Conservation (phyloP, 2,888 invertebrate species). For the Agrilus biguttatus region DNA sequence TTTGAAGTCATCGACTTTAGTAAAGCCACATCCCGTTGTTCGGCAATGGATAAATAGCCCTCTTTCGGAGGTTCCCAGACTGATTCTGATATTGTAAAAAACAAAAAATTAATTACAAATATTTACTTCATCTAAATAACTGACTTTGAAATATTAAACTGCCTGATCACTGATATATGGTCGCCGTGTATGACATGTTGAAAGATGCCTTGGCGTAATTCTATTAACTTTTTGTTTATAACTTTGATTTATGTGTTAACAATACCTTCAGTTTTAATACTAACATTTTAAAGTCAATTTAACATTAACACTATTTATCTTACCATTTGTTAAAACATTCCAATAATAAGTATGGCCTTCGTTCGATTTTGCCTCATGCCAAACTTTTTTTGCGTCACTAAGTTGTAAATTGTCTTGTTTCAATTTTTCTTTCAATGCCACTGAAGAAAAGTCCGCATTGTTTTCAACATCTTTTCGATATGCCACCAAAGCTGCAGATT, state of each 20-base stretch:
- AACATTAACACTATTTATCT: conserved; percentile 2
- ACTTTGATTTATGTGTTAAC: no score
- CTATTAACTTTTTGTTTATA: no score
- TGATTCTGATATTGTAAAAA: conserved; percentile 42
- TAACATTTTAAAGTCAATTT: neutral
- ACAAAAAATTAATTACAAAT: no score
- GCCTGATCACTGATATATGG: no score
- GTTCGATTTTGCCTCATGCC: conserved; percentile 67
- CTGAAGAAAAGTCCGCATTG: conserved; percentile 48
- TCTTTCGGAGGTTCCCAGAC: conserved; percentile 62
- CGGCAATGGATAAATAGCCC: conserved; percentile 51
- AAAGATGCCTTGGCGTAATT: no score
- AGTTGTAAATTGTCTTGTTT: conserved; percentile 22
- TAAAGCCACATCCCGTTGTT: conserved; percentile 43
- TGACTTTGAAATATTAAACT: no score
- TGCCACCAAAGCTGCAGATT: conserved; percentile 76
- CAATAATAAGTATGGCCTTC: conserved; percentile 75
- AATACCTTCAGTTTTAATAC: no score
- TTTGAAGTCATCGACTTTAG: conserved; percentile 23
- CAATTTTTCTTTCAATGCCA: conserved; percentile 28
- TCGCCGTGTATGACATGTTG: no score
- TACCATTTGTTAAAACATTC: conserved; percentile 73
- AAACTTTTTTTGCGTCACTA: conserved; percentile 34
- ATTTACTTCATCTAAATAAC: no score
- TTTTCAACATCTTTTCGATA: conserved; percentile 71